Conservation (phyloP, 2,888 invertebrate species). For the Euclidia mi region DNA sequence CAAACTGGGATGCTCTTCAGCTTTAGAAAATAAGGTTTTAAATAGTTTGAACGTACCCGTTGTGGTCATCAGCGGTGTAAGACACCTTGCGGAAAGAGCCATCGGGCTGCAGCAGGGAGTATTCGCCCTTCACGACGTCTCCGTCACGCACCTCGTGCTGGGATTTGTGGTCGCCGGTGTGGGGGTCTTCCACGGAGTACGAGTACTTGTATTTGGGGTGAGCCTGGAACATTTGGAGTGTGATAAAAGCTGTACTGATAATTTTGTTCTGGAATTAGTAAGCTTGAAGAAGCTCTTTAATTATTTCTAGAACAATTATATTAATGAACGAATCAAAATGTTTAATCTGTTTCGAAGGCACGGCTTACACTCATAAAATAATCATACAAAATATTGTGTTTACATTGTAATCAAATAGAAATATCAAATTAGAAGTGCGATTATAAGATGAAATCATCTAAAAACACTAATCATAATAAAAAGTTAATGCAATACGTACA, state of each 20-base stretch:
- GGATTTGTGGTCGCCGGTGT: conserved; percentile 91
- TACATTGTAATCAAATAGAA: too few species aligned
- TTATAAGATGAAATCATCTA: too few species aligned
- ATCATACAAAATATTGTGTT: too few species aligned
- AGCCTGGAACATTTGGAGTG: conserved; percentile 75
- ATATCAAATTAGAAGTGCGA: too few species aligned
- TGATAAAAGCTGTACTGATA: background rate
- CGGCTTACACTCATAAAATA: too few species aligned
- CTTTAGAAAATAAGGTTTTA: background rate
- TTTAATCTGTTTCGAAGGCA: too few species aligned
- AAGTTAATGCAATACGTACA: conserved; percentile 57
- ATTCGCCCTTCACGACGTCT: conserved; percentile 91
- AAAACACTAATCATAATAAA: background rate
- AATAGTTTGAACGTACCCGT: conserved; percentile 76
- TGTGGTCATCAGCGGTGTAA: conserved; percentile 90
- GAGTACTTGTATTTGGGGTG: conserved; percentile 91
- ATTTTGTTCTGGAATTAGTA: too few species aligned
- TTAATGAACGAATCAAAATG: too few species aligned
- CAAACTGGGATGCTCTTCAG: too few species aligned
- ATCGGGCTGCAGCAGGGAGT: conserved; percentile 91
- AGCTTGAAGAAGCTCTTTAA: too few species aligned
- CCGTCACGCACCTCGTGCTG: conserved; percentile 91
- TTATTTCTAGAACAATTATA: too few species aligned
- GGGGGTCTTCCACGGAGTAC: conserved; percentile 90
- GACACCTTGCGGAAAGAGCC: conserved; percentile 91